phyloP scores from a whole-genome alignment of 2,113 vertebrate species.

The Mola mola region DNA sequence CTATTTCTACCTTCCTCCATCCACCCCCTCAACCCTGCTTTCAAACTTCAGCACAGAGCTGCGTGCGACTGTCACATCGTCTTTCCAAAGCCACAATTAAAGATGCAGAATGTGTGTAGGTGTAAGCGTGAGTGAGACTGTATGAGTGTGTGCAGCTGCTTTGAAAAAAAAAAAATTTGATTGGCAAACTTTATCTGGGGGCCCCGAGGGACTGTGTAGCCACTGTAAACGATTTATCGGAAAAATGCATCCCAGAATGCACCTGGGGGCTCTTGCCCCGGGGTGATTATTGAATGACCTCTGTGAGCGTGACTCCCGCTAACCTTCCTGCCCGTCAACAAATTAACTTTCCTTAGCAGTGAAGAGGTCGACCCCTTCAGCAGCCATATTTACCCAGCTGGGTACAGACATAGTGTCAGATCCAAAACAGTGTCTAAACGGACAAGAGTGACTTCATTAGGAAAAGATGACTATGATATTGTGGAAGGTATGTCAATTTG shows the following conservation, averaged over 20 bases:
- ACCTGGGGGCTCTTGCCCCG: conserved; percentile 75
- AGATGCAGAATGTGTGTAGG: conserved; percentile 42
- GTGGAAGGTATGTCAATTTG: not conserved
- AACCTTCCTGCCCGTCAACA: conserved; percentile 65
- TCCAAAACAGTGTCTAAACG: conserved; percentile 30
- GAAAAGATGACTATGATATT: not conserved
- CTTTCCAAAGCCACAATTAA: conserved; percentile 80
- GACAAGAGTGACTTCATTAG: conserved; percentile 14
- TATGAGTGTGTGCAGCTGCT: conserved; percentile 35
- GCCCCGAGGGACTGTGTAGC: conserved; percentile 68
- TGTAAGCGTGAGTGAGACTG: not conserved
- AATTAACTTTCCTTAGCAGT: conserved; percentile 69
- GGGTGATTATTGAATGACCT: conserved; percentile 83
- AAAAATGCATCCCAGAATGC: conserved; percentile 81
- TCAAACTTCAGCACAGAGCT: conserved; percentile 62
- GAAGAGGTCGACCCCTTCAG: conserved; percentile 40
- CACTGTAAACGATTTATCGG: conserved; percentile 83
- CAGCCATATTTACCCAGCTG: conserved; percentile 34
- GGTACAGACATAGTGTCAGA: conserved; percentile 34
- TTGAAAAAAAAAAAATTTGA: conserved; percentile 66
- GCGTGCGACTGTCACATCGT: conserved; percentile 68
- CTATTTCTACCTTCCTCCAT: conserved; percentile 40
- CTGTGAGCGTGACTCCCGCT: conserved; percentile 72
- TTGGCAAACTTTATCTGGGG: conserved; percentile 83
- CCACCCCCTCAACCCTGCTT: conserved; percentile 50